Percentiles rank a stretch among this genome's conserved stretches.
These are phyloP conservation scores for Nephrotoma guestfalica DNA, from an alignment of 2,888 invertebrate species.

Conservation along the genomic window DNA sequence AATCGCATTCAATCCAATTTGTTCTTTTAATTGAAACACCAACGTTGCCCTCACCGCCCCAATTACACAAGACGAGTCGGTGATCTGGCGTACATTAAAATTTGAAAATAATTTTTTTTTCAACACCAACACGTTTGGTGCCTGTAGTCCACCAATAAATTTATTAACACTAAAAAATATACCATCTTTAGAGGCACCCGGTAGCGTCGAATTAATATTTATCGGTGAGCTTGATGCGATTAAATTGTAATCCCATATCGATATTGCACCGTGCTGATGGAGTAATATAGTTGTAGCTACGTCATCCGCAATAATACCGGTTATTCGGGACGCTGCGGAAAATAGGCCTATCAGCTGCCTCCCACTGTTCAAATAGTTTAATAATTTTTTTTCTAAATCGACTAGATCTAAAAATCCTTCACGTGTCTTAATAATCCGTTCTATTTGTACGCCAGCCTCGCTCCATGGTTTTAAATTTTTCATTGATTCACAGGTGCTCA, in stretches of 20 bases:
- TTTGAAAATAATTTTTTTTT: background rate
- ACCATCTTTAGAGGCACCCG: conserved; percentile 71
- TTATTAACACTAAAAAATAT: conserved; percentile 82
- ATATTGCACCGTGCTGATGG: conserved; percentile 67
- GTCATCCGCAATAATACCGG: conserved; percentile 74
- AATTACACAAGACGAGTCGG: conserved; percentile 54
- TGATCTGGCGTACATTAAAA: background rate
- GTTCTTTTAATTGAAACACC: conserved; percentile 72
- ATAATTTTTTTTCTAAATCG: conserved; percentile 55
- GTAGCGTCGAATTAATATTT: conserved; percentile 69
- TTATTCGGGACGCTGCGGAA: conserved; percentile 75
- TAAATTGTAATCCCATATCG: conserved; percentile 83
- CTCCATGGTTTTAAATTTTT: conserved; percentile 70
- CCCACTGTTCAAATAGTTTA: conserved; percentile 44
- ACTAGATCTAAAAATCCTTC: conserved; percentile 67
- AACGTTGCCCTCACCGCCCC: conserved; percentile 74
- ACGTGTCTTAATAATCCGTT: conserved; percentile 61
- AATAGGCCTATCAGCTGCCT: conserved; percentile 69
- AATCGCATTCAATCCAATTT: conserved; percentile 59
- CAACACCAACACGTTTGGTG: conserved; percentile 35
- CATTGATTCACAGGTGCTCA: conserved; percentile 63
- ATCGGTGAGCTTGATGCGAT: conserved; percentile 66
- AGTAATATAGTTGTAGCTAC: conserved; percentile 64
- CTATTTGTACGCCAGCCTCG: conserved; percentile 60
- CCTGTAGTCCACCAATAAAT: conserved; percentile 80